Conservation (phyloP, 2,888 invertebrate species). For the Eilema sororculum region DNA sequence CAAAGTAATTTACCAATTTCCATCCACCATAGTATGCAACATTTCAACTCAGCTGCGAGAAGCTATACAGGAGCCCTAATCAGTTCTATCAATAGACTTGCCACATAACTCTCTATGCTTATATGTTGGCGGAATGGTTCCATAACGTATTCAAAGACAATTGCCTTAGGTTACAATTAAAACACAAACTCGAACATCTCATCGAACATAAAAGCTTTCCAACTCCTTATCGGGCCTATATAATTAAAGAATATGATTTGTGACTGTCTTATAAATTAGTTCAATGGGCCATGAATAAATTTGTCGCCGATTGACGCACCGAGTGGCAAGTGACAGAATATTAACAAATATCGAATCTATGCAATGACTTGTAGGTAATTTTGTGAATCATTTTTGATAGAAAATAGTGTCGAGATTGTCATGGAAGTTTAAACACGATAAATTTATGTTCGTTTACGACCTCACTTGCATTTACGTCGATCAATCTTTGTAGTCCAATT, state of each 20-base stretch:
- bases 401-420: slow-evolving; percentile 6
- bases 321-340: slow-evolving; percentile 25
- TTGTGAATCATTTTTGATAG: slow-evolving; percentile 4
- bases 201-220: slow-evolving; percentile 28
- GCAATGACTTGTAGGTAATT: not conserved
- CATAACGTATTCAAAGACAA: too few relatives aligned
- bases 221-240: slow-evolving; percentile 40
- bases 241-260: slow-evolving; percentile 50
- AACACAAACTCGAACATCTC: slow-evolving; percentile 12
- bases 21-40: not conserved
- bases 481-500: not conserved
- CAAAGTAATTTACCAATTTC: not conserved
- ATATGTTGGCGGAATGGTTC: not conserved
- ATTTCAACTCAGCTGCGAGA: not conserved
- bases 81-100: not conserved
- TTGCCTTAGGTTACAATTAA: not conserved
- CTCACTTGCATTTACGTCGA: not conserved
- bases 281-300: slow-evolving; percentile 55
- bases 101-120: not conserved
- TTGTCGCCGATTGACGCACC: slow-evolving; percentile 31
- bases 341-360: slow-evolving; percentile 6
- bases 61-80: not conserved
- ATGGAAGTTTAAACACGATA: slow-evolving; percentile 1
- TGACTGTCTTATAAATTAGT: slow-evolving; percentile 55
- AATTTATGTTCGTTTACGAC: slow-evolving; percentile 7